A percentile compares a stretch with the other conserved stretches of the same genome.
Conservation (phyloP, 2,797 vertebrate species). For the Diglossa cyanea region DNA sequence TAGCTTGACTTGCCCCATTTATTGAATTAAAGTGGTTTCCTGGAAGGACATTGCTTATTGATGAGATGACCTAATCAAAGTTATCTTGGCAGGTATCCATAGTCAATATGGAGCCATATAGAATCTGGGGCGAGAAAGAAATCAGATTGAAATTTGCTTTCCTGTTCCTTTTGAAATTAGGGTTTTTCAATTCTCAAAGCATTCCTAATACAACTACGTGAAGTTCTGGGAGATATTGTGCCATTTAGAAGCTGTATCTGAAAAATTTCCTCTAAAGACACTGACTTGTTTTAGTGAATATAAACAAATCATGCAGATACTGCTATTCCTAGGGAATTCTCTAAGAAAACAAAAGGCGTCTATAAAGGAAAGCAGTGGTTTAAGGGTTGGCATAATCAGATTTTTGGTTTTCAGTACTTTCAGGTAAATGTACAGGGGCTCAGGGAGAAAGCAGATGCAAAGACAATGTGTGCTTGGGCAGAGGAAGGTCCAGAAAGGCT, state of each 20-base stretch:
- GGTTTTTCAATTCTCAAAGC: background rate
- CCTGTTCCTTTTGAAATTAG: background rate
- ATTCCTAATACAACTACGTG: background rate
- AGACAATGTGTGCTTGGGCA: background rate
- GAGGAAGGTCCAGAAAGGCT: background rate
- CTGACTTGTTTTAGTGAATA: background rate
- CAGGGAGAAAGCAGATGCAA: background rate
- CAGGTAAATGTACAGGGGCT: background rate
- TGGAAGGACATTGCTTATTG: slow-evolving; percentile 56
- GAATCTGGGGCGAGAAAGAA: background rate
- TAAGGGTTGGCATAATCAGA: background rate
- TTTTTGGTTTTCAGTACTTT: background rate
- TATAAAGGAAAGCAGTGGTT: background rate
- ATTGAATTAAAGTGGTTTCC: slow-evolving; percentile 65
- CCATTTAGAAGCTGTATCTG: background rate
- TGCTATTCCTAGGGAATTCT: background rate
- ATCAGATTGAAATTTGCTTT: background rate
- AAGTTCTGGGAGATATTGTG: background rate
- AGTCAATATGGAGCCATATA: background rate
- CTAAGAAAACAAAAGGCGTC: background rate
- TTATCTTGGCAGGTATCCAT: slow-evolving; percentile 23
- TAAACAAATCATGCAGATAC: background rate
- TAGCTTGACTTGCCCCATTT: slow-evolving; percentile 44
- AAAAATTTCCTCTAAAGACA: background rate
- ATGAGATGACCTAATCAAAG: slow-evolving; percentile 36